Conservation (phyloP, 2,797 vertebrate genomes). For the Telmatherina bonti region DNA sequence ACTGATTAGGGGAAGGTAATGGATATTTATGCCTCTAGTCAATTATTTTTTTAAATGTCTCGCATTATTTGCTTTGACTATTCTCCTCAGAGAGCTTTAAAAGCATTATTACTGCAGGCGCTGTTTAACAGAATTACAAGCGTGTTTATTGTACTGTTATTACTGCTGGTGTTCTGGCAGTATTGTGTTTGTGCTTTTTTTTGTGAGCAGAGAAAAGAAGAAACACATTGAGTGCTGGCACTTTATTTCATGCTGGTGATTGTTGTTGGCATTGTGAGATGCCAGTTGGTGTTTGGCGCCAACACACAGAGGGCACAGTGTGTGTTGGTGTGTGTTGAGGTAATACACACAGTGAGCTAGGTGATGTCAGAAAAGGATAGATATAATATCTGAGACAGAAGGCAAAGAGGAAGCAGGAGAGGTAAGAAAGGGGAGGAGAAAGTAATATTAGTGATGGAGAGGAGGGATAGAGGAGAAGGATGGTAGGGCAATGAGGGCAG, state of each 20-base stretch:
- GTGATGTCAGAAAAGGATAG: constrained; percentile 40
- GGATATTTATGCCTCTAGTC: neutral
- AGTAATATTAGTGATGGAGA: constrained; percentile 23
- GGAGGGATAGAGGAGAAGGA: constrained; percentile 40
- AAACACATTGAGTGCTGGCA: constrained; percentile 45
- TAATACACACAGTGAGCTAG: constrained; percentile 14
- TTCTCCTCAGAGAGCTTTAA: neutral
- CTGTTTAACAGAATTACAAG: constrained; percentile 8
- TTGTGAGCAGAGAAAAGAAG: constrained; percentile 10
- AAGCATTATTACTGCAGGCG: neutral
- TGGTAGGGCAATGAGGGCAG: constrained; percentile 63
- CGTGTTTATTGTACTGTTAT: constrained; percentile 5
- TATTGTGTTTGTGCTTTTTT: neutral
- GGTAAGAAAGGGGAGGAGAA: neutral
- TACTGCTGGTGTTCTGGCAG: neutral
- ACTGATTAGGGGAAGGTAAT: neutral
- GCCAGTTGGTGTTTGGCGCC: constrained; percentile 57
- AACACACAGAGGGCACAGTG: constrained; percentile 52
- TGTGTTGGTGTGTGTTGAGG: constrained; percentile 40
- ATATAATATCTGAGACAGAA: constrained; percentile 29
- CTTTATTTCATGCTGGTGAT: constrained; percentile 57
- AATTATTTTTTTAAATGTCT: neutral
- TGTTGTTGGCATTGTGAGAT: constrained; percentile 53
- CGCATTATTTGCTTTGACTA: constrained; percentile 1
- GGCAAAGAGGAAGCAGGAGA: constrained; percentile 16